Evolutionary conservation across 2,888 invertebrate species (phyloP), one percentile per base, ranked within the genome.

Genomic region (Bedellia somnulentella): DNA sequence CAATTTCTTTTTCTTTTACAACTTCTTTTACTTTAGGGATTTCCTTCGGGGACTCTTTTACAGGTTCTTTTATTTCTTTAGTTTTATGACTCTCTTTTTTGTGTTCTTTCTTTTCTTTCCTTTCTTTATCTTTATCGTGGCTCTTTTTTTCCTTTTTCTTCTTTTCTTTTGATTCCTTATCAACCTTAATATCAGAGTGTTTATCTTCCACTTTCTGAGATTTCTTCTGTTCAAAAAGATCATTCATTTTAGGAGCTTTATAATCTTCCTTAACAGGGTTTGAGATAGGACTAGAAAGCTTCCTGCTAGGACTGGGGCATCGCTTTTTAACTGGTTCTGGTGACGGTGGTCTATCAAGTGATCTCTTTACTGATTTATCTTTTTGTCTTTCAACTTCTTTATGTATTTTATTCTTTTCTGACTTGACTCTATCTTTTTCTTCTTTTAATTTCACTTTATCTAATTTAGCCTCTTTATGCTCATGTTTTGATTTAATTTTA

Each of bases 111-210:
- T 73, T 75, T 36, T 67, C 68, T 36, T 78, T 71, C 27, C 81
- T 78, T 30, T 84, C 85, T 50, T 80, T 81, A 32, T 81, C 80
- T 50, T 80, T 81, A 27, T 82, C 80, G 47, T 83, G 82, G 30
- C 81, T 81, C 47, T 82, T 80, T 44, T 82, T 82, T 37, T 81
- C 85, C 44, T 80, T 81, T 43, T 80, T 81, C 40, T 79, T 79
- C 37, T 75, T 73, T 39, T 80, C 80, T 43, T 73, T 70, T 2
- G 49, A 37, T 43, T 82, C 78, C 39, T 80, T 80, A 22, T 73
- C 70, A 21, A 48, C 36, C 52, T 82, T 80, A 26, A 78, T 59
- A 37, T 81, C 85, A 42, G 66, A 55, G 28, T 66, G 57, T 37
- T 73, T 67, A 31, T 80, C 79, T 30, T 80, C 81, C 15, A 50